Percentiles rank a stretch among this genome's conserved stretches.
Conservation (phyloP, 2,113 vertebrate genomes). For the Spea multiplicata region DNA sequence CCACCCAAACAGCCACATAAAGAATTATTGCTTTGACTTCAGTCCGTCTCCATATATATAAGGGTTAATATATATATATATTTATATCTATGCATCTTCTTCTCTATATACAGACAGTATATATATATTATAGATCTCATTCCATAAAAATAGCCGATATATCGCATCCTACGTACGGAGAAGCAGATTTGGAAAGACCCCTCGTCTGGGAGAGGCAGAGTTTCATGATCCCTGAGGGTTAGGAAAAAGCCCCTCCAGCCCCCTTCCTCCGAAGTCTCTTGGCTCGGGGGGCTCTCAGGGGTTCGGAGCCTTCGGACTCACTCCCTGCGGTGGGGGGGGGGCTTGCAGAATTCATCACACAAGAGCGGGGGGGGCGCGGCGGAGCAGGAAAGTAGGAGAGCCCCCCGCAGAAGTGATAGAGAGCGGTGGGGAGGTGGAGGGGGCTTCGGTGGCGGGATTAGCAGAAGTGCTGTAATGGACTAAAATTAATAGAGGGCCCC, state of each 20-base stretch:
- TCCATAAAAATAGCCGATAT: constrained; percentile 37
- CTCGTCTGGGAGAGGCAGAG: constrained; percentile 1
- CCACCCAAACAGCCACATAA: constrained; percentile 3
- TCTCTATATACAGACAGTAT: constrained; percentile 47
- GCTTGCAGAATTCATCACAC: background rate
- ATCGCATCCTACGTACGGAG: constrained; percentile 14
- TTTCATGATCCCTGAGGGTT: constrained; percentile 42
- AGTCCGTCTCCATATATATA: constrained; percentile 12
- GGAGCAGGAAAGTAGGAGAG: background rate
- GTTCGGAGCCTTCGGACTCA: background rate
- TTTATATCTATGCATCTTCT: constrained; percentile 26
- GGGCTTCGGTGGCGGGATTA: constrained; percentile 9
- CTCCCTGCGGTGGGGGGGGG: background rate
- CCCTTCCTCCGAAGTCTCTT: background rate
- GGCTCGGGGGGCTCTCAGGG: background rate
- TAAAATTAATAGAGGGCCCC: background rate
- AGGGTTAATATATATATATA: constrained; percentile 34
- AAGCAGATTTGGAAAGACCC: constrained; percentile 23
- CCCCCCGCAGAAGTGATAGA: background rate
- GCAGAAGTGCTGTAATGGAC: constrained; percentile 27
- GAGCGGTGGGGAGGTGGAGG: background rate
- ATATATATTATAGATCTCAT: constrained; percentile 44
- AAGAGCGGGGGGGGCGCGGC: background rate
- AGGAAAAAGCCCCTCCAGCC: background rate
- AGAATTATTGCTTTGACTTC: constrained; percentile 26